phyloP scores from a whole-genome alignment of 2,888 invertebrate species.

The Nemotelus nigrinus region DNA sequence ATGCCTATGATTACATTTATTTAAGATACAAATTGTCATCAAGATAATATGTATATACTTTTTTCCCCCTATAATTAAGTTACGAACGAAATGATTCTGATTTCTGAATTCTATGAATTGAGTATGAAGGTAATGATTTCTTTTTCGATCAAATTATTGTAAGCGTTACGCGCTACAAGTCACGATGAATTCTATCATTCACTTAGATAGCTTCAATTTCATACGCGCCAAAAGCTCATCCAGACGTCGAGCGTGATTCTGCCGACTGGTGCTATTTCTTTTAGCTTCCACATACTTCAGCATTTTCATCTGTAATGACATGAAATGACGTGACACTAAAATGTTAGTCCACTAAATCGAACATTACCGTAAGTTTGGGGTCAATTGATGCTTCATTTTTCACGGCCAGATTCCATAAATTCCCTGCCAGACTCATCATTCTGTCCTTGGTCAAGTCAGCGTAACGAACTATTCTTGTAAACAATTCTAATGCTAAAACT shows the following conservation, averaged over 20 bases:
- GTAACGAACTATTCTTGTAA: conserved; percentile 73
- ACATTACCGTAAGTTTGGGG: conserved; percentile 66
- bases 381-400: conserved; percentile 71
- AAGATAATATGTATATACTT: too few species aligned
- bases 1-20: too few species aligned
- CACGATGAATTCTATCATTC: not conserved
- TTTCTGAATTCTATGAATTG: too few species aligned
- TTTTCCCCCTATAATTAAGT: too few species aligned
- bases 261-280: conserved; percentile 4
- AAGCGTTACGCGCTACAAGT: too few species aligned
- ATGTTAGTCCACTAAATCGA: not conserved
- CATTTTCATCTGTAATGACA: conserved; percentile 43
- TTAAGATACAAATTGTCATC: too few species aligned
- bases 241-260: conserved; percentile 40
- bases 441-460: conserved; percentile 72
- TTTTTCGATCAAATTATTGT: too few species aligned
- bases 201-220: conserved; percentile 49
- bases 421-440: conserved; percentile 76
- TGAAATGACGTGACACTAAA: not conserved
- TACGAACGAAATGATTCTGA: too few species aligned
- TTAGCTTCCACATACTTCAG: conserved; percentile 45
- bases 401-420: conserved; percentile 83
- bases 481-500: conserved; percentile 77
- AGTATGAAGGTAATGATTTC: too few species aligned
- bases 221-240: conserved; percentile 50